phyloP scores from a whole-genome alignment of 2,888 invertebrate genomes.

The Scaptomyza reducta region DNA sequence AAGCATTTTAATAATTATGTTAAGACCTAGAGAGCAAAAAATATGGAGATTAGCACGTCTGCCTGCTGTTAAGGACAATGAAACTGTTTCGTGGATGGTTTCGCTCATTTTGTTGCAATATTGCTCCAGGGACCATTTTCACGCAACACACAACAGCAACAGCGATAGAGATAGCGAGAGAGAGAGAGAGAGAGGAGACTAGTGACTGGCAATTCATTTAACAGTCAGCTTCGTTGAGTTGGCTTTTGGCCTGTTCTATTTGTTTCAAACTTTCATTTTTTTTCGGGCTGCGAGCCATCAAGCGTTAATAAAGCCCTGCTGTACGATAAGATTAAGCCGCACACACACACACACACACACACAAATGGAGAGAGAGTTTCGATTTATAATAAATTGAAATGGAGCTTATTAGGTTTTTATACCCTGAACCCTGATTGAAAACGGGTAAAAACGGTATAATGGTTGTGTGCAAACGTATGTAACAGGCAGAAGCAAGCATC shows the following conservation, averaged over 20 bases:
- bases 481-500: too few species aligned
- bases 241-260: conserved; percentile 39
- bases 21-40: neutral
- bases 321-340: conserved; percentile 64
- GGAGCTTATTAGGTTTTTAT: conserved; percentile 63
- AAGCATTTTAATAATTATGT: neutral
- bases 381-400: conserved; percentile 77
- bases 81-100: conserved; percentile 14
- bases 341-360: conserved; percentile 26
- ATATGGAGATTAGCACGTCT: neutral
- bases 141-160: conserved; percentile 5
- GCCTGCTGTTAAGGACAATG: neutral
- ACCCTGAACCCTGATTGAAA: too few species aligned
- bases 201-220: conserved; percentile 50
- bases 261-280: neutral
- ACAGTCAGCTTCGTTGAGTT: conserved; percentile 59
- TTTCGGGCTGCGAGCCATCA: conserved; percentile 51
- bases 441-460: too few species aligned
- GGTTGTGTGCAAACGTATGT: too few species aligned
- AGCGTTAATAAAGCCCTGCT: conserved; percentile 75
- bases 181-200: neutral
- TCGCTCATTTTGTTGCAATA: conserved; percentile 34
- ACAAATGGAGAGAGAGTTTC: conserved; percentile 42
- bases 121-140: conserved; percentile 36
- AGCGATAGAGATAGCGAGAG: neutral